Evolutionary conservation across 2,797 vertebrate genomes (phyloP).

Genomic region (Pelodytes ibericus): DNA sequence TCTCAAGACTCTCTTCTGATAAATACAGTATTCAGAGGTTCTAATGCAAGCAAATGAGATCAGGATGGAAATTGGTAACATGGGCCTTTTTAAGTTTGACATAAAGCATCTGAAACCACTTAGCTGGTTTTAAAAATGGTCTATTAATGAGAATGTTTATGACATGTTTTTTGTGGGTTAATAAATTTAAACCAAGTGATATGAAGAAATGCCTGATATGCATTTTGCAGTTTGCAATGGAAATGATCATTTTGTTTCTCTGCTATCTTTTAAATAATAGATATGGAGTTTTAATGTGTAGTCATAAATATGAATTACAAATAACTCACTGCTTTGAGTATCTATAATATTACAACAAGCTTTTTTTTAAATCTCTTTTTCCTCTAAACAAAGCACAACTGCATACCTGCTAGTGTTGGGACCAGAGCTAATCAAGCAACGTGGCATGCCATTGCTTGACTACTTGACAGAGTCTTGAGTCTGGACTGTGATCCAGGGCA

Average conservation of each 20-base stretch:
- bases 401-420: too few relatives aligned
- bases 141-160: slow-evolving; percentile 54
- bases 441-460: too few relatives aligned
- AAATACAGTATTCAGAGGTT: slow-evolving; percentile 32
- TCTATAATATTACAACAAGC: slow-evolving; percentile 8
- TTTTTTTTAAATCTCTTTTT: too few relatives aligned
- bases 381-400: too few relatives aligned
- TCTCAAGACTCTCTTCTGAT: slow-evolving; percentile 23
- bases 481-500: too few relatives aligned
- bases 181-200: slow-evolving; percentile 41
- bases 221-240: slow-evolving; percentile 14
- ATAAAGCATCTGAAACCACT: slow-evolving; percentile 54
- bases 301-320: slow-evolving; percentile 14
- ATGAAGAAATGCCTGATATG: slow-evolving; percentile 26
- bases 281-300: slow-evolving; percentile 25
- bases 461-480: too few relatives aligned
- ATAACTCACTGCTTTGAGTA: slow-evolving; percentile 9
- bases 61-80: slow-evolving; percentile 30
- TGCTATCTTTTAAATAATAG: slow-evolving; percentile 30
- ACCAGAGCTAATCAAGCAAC: too few relatives aligned
- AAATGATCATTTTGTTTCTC: slow-evolving; percentile 26
- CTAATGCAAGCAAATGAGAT: slow-evolving; percentile 48
- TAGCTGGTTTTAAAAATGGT: slow-evolving; percentile 51
- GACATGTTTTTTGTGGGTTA: slow-evolving; percentile 49
- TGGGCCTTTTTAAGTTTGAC: slow-evolving; percentile 52